Evolutionary conservation across 2,888 invertebrate species (phyloP).

Genomic region (Drosophila siamana): DNA sequence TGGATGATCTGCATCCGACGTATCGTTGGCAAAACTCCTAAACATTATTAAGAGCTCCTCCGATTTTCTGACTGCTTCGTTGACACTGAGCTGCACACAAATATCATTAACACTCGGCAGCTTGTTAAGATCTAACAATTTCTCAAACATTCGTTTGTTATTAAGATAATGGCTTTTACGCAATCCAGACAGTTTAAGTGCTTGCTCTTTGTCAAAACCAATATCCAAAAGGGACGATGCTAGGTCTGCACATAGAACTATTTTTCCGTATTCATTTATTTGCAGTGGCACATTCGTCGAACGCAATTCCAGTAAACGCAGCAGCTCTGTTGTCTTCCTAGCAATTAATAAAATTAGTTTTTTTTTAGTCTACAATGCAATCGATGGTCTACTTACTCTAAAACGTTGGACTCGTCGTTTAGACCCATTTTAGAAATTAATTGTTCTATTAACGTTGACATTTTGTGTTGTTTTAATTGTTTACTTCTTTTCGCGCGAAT

Average conservation of each 20-base stretch:
- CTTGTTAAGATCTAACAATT: conserved; percentile 87
- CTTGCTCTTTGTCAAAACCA: conserved; percentile 87
- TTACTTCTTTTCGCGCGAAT: conserved; percentile 54
- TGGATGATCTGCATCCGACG: conserved; percentile 87
- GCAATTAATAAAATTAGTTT: not conserved
- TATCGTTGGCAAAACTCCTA: conserved; percentile 83
- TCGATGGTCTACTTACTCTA: conserved; percentile 67
- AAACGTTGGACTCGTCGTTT: conserved; percentile 72
- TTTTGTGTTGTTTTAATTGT: conserved; percentile 36
- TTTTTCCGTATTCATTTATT: conserved; percentile 88
- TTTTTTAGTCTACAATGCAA: not conserved
- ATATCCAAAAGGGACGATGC: conserved; percentile 86
- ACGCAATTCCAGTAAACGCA: conserved; percentile 82
- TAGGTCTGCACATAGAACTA: conserved; percentile 88
- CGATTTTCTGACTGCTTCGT: conserved; percentile 85
- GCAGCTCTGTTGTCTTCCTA: conserved; percentile 83
- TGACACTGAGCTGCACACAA: conserved; percentile 87
- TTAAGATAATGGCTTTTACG: conserved; percentile 87
- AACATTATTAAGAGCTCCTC: conserved; percentile 87
- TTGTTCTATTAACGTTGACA: conserved; percentile 82
- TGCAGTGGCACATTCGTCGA: conserved; percentile 79
- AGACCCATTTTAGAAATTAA: conserved; percentile 82
- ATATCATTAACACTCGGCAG: conserved; percentile 86
- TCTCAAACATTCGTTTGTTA: conserved; percentile 87
- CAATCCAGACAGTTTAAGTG: conserved; percentile 87